These are phyloP conservation scores for Orchestes rusci DNA, from an alignment of 2,888 invertebrate genomes.

Conservation along the genomic window DNA sequence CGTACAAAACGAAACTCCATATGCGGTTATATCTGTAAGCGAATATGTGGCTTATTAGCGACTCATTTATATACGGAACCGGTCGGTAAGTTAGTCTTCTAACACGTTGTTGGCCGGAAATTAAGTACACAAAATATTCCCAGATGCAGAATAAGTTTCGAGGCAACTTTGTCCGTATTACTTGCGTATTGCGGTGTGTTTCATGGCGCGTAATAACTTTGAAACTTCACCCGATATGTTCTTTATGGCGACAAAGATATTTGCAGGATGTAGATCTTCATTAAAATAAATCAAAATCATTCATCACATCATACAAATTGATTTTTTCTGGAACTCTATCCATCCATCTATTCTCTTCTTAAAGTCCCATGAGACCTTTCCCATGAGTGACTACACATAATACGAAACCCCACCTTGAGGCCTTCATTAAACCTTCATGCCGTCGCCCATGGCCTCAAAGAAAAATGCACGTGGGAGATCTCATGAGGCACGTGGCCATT, in stretches of 20 bases:
- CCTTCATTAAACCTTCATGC: background rate
- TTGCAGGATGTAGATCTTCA: constrained; percentile 6
- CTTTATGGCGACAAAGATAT: constrained; percentile 21
- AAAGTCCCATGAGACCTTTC: too few relatives aligned
- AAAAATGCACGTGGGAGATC: constrained; percentile 31
- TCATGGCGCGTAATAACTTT: constrained; percentile 20
- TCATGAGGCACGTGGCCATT: constrained; percentile 38
- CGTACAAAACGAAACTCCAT: too few relatives aligned
- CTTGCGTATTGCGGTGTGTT: constrained; percentile 19
- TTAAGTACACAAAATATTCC: constrained; percentile 34
- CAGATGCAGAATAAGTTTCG: constrained; percentile 32
- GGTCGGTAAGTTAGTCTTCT: constrained; percentile 31
- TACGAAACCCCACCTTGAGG: too few relatives aligned
- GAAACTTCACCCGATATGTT: too few relatives aligned
- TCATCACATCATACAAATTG: too few relatives aligned
- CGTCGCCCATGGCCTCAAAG: constrained; percentile 27
- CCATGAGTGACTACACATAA: too few relatives aligned
- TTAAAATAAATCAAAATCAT: too few relatives aligned
- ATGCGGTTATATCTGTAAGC: constrained; percentile 5
- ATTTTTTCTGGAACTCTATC: too few relatives aligned
- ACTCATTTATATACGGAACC: constrained; percentile 36
- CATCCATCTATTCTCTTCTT: too few relatives aligned
- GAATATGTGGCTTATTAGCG: constrained; percentile 29
- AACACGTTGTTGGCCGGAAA: constrained; percentile 34
- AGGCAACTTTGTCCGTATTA: constrained; percentile 25